These are phyloP conservation scores for Ceyx melanurus DNA, from an alignment of 2,113 vertebrate species.

Conservation along the genomic window DNA sequence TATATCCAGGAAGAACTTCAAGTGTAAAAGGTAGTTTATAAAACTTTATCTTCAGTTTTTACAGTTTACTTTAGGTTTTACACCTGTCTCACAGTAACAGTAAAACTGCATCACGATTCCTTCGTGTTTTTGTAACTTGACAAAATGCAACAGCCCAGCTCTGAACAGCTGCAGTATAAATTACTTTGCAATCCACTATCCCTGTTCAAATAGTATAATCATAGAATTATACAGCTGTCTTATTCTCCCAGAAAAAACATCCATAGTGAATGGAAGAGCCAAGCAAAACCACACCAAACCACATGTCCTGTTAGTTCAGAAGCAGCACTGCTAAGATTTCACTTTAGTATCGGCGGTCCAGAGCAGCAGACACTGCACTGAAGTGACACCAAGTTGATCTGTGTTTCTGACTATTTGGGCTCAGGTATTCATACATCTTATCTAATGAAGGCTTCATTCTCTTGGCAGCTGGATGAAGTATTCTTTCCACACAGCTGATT, in stretches of 20 bases:
- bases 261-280: slow-evolving; percentile 1
- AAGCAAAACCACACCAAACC: neutral
- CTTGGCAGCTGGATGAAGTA: neutral
- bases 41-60: slow-evolving; percentile 52
- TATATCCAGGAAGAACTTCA: neutral
- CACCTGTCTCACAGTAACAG: neutral
- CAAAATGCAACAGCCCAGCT: neutral
- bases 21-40: slow-evolving; percentile 31
- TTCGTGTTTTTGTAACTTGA: neutral
- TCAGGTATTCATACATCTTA: slow-evolving; percentile 34
- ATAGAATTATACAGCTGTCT: slow-evolving; percentile 25
- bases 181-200: neutral
- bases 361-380: neutral
- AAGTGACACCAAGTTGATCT: slow-evolving; percentile 22
- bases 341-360: neutral
- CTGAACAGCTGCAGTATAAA: neutral
- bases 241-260: slow-evolving; percentile 1
- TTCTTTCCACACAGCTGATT: neutral
- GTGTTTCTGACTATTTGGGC: slow-evolving; percentile 22
- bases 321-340: neutral
- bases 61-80: slow-evolving; percentile 49
- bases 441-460: slow-evolving; percentile 42
- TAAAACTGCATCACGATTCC: neutral
- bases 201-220: neutral
- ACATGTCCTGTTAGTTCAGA: neutral